Conservation (phyloP, 1,140 invertebrate species). For the Sesamia nonagrioides region DNA sequence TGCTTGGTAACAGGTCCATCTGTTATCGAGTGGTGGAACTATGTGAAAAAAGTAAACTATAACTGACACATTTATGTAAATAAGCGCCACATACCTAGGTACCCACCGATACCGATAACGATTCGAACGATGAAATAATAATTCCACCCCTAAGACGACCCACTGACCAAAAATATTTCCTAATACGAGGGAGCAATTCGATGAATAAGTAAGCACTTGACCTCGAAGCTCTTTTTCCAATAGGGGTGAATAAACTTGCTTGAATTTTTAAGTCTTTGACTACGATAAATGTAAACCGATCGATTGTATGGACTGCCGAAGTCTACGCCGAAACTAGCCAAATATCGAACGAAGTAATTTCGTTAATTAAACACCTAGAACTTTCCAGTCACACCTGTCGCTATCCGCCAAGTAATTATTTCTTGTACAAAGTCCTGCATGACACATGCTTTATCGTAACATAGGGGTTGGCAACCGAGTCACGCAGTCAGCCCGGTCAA, state of each 20-base stretch:
- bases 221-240: neutral
- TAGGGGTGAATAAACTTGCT: neutral
- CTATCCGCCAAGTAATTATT: neutral
- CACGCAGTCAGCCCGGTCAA: neutral
- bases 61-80: too few relatives aligned
- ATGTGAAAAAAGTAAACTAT: too few relatives aligned
- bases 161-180: too few relatives aligned
- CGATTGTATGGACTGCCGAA: neutral
- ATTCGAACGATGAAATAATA: too few relatives aligned
- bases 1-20: neutral
- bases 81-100: neutral
- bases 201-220: neutral
- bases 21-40: neutral
- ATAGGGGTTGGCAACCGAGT: constrained; percentile 34
- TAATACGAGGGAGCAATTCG: neutral
- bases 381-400: neutral
- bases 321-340: neutral
- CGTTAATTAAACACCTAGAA: neutral
- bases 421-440: constrained; percentile 1
- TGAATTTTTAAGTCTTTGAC: neutral
- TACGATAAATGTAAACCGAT: neutral
- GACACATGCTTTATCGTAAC: constrained; percentile 14
- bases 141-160: too few relatives aligned
- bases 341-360: neutral
- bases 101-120: neutral